phyloP scores from a whole-genome alignment of 1,140 invertebrate genomes.

The Drosophila funebris region DNA sequence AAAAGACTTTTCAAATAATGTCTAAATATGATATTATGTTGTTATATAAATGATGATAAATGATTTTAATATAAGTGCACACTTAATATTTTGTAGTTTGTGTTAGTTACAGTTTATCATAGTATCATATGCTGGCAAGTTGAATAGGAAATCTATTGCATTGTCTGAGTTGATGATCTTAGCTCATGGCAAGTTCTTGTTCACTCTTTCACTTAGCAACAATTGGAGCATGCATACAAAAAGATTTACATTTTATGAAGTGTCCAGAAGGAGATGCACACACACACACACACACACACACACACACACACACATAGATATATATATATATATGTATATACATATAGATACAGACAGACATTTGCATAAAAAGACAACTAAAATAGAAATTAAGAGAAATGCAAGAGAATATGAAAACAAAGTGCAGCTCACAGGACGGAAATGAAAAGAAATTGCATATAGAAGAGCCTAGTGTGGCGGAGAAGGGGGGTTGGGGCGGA shows the following conservation, averaged over 20 bases:
- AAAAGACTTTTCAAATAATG: too few species aligned
- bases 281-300: conserved; percentile 6
- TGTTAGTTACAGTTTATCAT: too few species aligned
- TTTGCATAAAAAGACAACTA: conserved; percentile 77
- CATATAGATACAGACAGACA: conserved; percentile 21
- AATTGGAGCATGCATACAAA: conserved; percentile 61
- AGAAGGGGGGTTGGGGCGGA: background rate
- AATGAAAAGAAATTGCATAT: conserved; percentile 77
- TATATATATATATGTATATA: background rate
- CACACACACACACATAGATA: too few species aligned
- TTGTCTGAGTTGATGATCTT: background rate
- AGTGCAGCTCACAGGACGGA: conserved; percentile 54
- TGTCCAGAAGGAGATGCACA: conserved; percentile 43
- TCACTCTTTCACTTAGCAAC: conserved; percentile 59
- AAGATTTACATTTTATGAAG: conserved; percentile 52
- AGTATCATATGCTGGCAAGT: background rate
- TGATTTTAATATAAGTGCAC: too few species aligned
- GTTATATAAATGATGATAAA: too few species aligned
- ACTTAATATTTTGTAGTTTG: background rate
- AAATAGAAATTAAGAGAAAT: conserved; percentile 77
- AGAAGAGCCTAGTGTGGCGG: background rate
- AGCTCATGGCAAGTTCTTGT: background rate
- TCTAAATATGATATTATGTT: too few species aligned
- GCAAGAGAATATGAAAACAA: conserved; percentile 30
- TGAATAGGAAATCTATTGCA: background rate